Base-by-base conservation (phyloP, 2,113 vertebrate species). In the Perognathus longimembris region DNA sequence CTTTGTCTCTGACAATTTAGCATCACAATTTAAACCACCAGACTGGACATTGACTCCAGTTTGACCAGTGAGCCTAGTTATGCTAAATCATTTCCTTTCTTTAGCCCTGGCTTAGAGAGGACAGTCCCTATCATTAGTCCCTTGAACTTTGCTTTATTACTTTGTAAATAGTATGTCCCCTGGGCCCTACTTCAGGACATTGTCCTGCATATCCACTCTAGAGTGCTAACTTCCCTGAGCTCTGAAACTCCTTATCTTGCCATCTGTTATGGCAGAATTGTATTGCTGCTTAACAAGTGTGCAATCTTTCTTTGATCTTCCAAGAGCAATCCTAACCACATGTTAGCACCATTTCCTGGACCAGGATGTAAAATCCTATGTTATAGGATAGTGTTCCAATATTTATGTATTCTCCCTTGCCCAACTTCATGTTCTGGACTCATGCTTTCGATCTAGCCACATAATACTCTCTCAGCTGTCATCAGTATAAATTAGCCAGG, bases 241-340 rank as follows among this genome's bases (percentile, higher is more conserved):
- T 85, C 36, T n/a, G 17, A 67, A 66, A 66, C 42, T 32, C 18
- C 40, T 45, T 63, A 32, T 22, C 28, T 28, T 81, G 28, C 28
- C 15, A 30, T 34, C 42, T 70, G 22, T 36, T 6, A 24, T 14
- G 15, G n/a, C n/a, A 59, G 7, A 67, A 36, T 57, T 8, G 50
- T 28, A 82, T 71, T 88, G 91, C 79, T 76, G 7, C 26, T 86
- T 89, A 30, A 54, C 50, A 61, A 54, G 15, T 83, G 18, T 80
- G 18, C 54, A 54, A 7, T 76, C 42, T 84, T 86, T 93, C 59
- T 70, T 61, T 80, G 26, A 30, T 89, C 30, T 91, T 74, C 50
- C 11, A 76, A 64, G 75, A 86, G 34, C 1, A 85, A 66, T 34
- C 18, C 20, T 59, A 74, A 50, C 12, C 30, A 7, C 45, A 66